phyloP scores from a whole-genome alignment of 2,113 vertebrate genomes.

The Hyperopisus bebe region DNA sequence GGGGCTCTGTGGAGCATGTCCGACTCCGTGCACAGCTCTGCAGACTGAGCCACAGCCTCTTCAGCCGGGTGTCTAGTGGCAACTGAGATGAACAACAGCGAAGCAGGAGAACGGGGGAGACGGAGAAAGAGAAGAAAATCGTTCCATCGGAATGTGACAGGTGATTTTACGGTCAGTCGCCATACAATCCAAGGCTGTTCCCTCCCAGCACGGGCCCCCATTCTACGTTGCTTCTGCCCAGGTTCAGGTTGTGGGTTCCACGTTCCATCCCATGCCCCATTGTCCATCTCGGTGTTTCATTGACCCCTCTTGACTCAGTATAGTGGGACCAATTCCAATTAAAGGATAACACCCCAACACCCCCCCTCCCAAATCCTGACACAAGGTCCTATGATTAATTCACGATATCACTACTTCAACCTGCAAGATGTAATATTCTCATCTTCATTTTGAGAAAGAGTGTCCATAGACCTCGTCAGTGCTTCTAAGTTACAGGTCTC shows the following conservation, averaged over 20 bases:
- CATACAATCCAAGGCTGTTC: not conserved
- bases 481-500: not conserved
- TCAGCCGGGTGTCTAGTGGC: not conserved
- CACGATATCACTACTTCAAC: not conserved
- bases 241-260: not conserved
- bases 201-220: not conserved
- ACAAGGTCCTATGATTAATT: not conserved
- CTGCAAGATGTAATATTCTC: not conserved
- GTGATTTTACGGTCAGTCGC: not conserved
- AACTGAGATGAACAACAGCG: not conserved
- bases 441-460: not conserved
- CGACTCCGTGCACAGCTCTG: not conserved
- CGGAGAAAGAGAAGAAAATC: not conserved
- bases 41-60: not conserved
- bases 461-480: not conserved
- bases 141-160: not conserved
- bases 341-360: not conserved
- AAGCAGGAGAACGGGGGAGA: not conserved
- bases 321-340: not conserved
- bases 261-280: not conserved
- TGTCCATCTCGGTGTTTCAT: not conserved
- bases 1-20: not conserved
- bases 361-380: not conserved
- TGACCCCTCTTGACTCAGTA: not conserved
- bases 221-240: not conserved